A percentile compares a stretch with the other conserved stretches of the same genome.
Conservation (phyloP, 2,888 invertebrate genomes). For the Drosophila anomalipes region DNA sequence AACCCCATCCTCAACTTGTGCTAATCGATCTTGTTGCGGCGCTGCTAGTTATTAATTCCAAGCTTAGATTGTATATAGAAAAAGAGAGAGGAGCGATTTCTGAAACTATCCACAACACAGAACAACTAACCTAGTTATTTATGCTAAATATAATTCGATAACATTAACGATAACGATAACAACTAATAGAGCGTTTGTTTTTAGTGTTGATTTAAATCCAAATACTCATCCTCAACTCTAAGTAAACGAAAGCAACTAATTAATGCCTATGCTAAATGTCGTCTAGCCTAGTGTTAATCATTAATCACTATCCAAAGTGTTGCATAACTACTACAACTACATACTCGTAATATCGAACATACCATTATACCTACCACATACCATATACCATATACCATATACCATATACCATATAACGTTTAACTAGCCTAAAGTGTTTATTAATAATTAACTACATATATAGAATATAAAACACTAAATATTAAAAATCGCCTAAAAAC, state of each 20-base stretch:
- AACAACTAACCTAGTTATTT: slow-evolving; percentile 47
- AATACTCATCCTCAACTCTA: slow-evolving; percentile 59
- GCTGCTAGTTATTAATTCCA: slow-evolving; percentile 32
- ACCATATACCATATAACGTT: slow-evolving; percentile 39
- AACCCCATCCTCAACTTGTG: background rate
- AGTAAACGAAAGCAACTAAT: slow-evolving; percentile 77
- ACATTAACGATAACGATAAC: slow-evolving; percentile 27
- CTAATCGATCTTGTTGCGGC: slow-evolving; percentile 22
- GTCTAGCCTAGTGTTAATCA: slow-evolving; percentile 65
- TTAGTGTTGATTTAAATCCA: slow-evolving; percentile 51
- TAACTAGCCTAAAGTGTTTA: slow-evolving; percentile 64
- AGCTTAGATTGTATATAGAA: slow-evolving; percentile 57
- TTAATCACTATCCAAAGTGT: slow-evolving; percentile 51
- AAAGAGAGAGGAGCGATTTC: slow-evolving; percentile 27
- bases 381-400: slow-evolving; percentile 42
- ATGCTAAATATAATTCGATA: slow-evolving; percentile 41
- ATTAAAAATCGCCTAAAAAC: slow-evolving; percentile 22
- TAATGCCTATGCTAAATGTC: slow-evolving; percentile 79
- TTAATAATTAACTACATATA: slow-evolving; percentile 64
- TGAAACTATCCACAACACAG: slow-evolving; percentile 35
- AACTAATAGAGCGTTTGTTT: slow-evolving; percentile 56
- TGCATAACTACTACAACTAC: slow-evolving; percentile 35
- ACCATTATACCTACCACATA: slow-evolving; percentile 31
- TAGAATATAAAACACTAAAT: slow-evolving; percentile 30
- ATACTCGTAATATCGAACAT: slow-evolving; percentile 47